These are phyloP conservation scores for Epizoanthus illoricatus DNA, from an alignment of 92 coral and sea anemone species.

Conservation along the genomic window DNA sequence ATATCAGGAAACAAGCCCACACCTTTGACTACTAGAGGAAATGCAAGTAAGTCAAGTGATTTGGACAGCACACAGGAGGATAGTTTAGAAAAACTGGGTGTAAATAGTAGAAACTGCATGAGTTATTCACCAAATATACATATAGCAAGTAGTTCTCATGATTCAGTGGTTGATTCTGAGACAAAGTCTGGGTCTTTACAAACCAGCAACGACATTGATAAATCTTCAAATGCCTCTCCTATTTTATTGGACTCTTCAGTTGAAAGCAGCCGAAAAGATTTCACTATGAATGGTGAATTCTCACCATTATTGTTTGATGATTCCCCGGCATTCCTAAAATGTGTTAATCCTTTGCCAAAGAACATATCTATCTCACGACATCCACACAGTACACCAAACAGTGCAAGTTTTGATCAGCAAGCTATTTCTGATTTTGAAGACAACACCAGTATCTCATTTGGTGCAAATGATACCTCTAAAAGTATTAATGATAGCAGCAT, in stretches of 20 bases:
- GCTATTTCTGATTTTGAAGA: constrained; percentile 1
- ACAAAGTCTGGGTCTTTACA: not conserved
- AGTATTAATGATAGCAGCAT: not conserved
- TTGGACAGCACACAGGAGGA: no score
- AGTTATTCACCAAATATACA: not conserved
- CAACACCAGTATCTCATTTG: not conserved
- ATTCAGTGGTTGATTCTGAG: not conserved
- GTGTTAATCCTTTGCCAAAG: constrained; percentile 6
- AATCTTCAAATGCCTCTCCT: not conserved
- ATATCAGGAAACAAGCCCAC: no score
- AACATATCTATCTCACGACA: not conserved
- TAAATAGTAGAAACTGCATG: not conserved
- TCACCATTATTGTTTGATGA: constrained; percentile 20
- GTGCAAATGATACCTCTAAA: not conserved
- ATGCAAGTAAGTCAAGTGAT: no score
- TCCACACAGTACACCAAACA: constrained; percentile 36
- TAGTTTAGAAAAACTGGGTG: no score
- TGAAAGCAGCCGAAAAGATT: not conserved
- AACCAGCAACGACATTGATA: not conserved
- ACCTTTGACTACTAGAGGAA: no score
- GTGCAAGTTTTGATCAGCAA: not conserved
- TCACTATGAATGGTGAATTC: not conserved
- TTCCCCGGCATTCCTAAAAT: not conserved
- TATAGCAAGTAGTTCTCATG: not conserved
- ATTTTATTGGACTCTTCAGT: not conserved